Conservation (phyloP, 1,140 invertebrate species). For the Triops cancriformis region DNA sequence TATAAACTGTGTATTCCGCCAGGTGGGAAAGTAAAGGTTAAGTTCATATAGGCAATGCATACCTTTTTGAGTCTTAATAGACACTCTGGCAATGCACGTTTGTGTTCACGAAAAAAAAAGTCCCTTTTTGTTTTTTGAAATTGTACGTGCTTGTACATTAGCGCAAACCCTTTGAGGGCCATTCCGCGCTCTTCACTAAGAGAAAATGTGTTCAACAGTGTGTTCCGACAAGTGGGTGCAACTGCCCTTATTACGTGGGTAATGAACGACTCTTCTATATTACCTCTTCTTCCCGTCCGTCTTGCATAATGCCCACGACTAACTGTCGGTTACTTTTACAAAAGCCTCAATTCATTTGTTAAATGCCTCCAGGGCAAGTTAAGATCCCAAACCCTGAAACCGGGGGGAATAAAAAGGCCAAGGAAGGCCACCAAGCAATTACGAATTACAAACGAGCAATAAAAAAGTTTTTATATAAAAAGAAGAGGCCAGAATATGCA, state of each 20-base stretch:
- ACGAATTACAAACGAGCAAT: slow-evolving; percentile 13
- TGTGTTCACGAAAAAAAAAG: not conserved
- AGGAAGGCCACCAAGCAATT: not conserved
- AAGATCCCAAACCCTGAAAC: not conserved
- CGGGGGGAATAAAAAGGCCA: not conserved
- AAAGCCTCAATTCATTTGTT: not conserved
- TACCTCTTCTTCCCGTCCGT: not conserved
- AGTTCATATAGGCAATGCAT: not conserved
- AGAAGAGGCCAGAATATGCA: not conserved
- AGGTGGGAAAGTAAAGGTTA: not conserved
- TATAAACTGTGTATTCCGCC: not conserved
- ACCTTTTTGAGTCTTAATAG: not conserved
- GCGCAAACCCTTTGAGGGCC: no score
- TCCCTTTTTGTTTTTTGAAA: no score
- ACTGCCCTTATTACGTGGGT: not conserved
- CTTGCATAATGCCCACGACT: not conserved
- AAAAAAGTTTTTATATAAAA: not conserved
- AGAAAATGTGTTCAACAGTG: no score
- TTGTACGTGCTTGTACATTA: no score
- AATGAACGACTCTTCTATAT: not conserved
- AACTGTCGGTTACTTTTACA: slow-evolving; percentile 1
- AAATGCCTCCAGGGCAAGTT: not conserved
- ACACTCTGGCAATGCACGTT: no score
- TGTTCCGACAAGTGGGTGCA: not conserved
- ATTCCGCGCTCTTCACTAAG: no score